phyloP scores from a whole-genome alignment of 2,797 vertebrate genomes.

The Synanceia verrucosa region DNA sequence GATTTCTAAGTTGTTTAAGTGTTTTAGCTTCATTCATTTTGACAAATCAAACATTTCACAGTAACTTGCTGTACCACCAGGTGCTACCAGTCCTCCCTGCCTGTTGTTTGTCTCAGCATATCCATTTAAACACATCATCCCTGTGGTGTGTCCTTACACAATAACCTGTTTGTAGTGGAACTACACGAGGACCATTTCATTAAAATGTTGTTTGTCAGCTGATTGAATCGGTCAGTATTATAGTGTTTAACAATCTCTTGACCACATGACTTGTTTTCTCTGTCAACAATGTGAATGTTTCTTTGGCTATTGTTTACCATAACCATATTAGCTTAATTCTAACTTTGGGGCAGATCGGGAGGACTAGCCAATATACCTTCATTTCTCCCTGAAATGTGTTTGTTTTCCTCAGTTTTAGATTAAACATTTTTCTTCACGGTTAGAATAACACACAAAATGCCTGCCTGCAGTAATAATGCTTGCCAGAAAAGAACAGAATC shows the following conservation, averaged over 20 bases:
- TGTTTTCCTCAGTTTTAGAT: constrained; percentile 20
- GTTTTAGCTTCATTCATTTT: background rate
- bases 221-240: constrained; percentile 6
- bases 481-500: constrained; percentile 44
- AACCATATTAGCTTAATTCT: constrained; percentile 3
- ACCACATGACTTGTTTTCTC: background rate
- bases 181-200: background rate
- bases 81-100: background rate
- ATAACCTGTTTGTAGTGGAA: background rate
- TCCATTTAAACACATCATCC: constrained; percentile 1
- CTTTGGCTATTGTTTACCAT: constrained; percentile 15
- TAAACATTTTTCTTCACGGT: constrained; percentile 33
- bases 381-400: constrained; percentile 24
- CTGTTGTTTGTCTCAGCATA: background rate
- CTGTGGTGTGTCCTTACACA: background rate
- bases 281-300: background rate
- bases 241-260: constrained; percentile 16
- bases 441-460: constrained; percentile 4
- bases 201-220: background rate
- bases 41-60: constrained; percentile 11
- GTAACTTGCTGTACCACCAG: background rate
- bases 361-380: background rate
- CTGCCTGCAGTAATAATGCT: constrained; percentile 32
- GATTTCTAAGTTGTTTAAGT: background rate
- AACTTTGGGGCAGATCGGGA: constrained; percentile 3